Evolutionary conservation across 2,797 vertebrate species (phyloP), one percentile per base, ranked within the genome.

Genomic region (Parauchenoglanis punctatus): DNA sequence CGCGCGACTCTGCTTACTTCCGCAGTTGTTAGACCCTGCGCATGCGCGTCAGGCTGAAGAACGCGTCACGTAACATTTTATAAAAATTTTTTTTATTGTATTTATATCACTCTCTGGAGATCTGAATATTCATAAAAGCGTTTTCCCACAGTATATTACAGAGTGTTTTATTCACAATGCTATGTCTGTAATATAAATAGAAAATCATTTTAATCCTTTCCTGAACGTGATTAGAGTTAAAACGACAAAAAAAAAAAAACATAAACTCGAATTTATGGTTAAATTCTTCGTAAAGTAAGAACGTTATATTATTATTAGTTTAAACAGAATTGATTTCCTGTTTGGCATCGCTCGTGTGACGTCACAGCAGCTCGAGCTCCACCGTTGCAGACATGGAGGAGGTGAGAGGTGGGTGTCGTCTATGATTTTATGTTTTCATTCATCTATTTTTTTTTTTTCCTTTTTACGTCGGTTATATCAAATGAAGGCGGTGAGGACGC

Each of bases 371-470:
- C 31, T 80, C 88, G 88, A 67, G 90, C 72, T 85, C 35, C 15
- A 88, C 89, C 93, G 91, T 90, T 49, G 91, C 93, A 91, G 92
- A 85, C 91, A 96, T 96, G 96, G 95, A 95, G 95, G 95, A 96
- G 94, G 95, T 96, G 35, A 93, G 93, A 96, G 96, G 96, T 96
- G 67, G 94, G 95, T 86, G 85, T 76, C 72, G 28, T 85, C 13
- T 70, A 20, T 56, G 5, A 17, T 82, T 85, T 46, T 54, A 78
- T 63, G 20, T 77, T 89, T 91, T 92, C 81, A 84, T 78, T 83
- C 59, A 52, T 4, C 17, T 8, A 8, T 63, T 7, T 46, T 63
- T 6, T 12, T 20, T 82, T 17, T 23, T 10, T 35, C 84, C 49
- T 23, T 40, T 72, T 89, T 44, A 31, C 13, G n/a, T 75, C 25